Evolutionary conservation across 2,113 vertebrate genomes (phyloP), one percentile per base, ranked within the genome.

Genomic region (Orycteropus afer): DNA sequence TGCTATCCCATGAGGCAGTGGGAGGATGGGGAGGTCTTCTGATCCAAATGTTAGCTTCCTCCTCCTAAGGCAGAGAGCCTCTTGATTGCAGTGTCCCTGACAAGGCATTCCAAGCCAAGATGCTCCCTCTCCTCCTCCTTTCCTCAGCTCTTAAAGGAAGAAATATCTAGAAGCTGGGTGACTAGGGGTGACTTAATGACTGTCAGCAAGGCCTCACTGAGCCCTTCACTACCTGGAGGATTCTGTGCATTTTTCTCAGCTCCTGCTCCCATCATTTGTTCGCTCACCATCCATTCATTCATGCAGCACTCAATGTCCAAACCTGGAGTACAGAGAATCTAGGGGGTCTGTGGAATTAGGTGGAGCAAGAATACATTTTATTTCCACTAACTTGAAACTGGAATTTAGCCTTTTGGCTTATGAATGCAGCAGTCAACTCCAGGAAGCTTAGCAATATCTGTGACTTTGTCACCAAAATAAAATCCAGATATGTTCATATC

Each of bases 91-190:
- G 67, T 47, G 59, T 86, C 87, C 76, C 22, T 45, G 34, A 76
- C 57, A 76, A 86, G 49, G 65, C 65, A 76, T 87, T 90, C 81
- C 25, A 82, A 82, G 51, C 51, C n/a, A 53, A 40, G 53, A 82
- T 25, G 27, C 67, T 71, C 10, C 37, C 53, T 86, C 53, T 49
- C 83, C 51, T 45, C 87, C 87, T 77, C 63, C 82, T 63, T 93
- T 85, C 20, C 23, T 96, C 86, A 81, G 40, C 45, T 78, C 91
- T 94, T 95, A 53, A 69, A 73, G n/a, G 51, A 37, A 76, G 23
- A 88, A 49, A n/a, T 83, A 34, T 80, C 71, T 61, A 95, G 45
- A 51, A 87, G 9, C 69, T 49, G 5, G 25, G 7, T 79, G 53
- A 61, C 42, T 85, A 65, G 55, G 88, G 14, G 6, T 40, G 42